Evolutionary conservation across 2,888 invertebrate species (phyloP), one percentile per base, ranked within the genome.

Genomic region (Eristalis arbustorum): DNA sequence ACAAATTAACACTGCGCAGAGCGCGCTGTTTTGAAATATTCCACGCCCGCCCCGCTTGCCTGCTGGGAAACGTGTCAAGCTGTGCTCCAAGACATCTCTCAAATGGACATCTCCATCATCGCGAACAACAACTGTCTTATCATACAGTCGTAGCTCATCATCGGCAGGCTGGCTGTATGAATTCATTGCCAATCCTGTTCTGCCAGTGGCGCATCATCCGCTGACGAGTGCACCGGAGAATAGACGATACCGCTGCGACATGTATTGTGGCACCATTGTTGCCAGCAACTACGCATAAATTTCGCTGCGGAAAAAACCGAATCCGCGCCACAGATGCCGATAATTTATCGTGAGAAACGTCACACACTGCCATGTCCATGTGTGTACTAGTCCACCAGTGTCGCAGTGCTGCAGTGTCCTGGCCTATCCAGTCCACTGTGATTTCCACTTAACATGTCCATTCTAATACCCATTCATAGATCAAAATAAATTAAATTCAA

Each of bases 401-500:
- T 40, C 13, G 14, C 40, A 40, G 40, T 78, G 56, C 18, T 23
- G 3, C n/a, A 64, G 37, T 75, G 75, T 71, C 61, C 64, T 67
- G 74, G 59, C 34, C 37, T 57, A 69, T 67, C 76, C 49, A 71
- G 56, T 84, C 57, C 71, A 31, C 77, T 49, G 84, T 88, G 80
- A 81, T 88, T 84, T 78, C 80, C 84, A 84, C 84, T 84, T 88
- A 85, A 85, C 85, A 85, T 85, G 81, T 82, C 85, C 85, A 85
- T 85, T 85, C 85, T 85, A 85, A 85, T 77, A 82, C 85, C 82
- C 85, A 85, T 85, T 85, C 85, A 85, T 85, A 85, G 85, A 85
- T 85, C 85, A 85, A 82, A 78, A 81, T 85, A 78, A 85, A 85
- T 85, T 85, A 85, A 85, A 85, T 85, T 85, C 85, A 85, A 85